Conservation (phyloP, 2,797 vertebrate genomes). For the Neoniphon sammara region DNA sequence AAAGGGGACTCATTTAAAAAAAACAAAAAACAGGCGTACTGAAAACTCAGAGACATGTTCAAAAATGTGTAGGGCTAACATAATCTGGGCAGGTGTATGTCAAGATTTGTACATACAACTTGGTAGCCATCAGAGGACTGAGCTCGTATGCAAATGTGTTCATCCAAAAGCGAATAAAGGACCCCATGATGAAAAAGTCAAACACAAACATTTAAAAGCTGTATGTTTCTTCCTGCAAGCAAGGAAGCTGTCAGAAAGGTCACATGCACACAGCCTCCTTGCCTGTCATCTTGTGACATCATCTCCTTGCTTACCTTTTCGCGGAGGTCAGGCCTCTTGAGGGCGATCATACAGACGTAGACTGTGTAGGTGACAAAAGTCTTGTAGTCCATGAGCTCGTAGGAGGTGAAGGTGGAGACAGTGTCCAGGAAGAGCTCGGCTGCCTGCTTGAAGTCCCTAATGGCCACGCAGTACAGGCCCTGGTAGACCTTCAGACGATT, state of each 20-base stretch:
- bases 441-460: slow-evolving; percentile 97
- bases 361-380: slow-evolving; percentile 98
- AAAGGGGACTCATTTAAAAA: slow-evolving; percentile 10
- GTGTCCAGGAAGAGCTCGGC: slow-evolving; percentile 98
- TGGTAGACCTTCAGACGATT: slow-evolving; percentile 98
- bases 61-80: background rate
- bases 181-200: background rate
- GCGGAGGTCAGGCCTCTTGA: slow-evolving; percentile 95
- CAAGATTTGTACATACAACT: background rate
- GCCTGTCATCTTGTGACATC: background rate
- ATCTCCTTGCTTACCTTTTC: slow-evolving; percentile 88
- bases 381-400: slow-evolving; percentile 99
- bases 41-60: background rate
- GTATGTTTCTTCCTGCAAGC: no score
- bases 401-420: slow-evolving; percentile 98
- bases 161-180: background rate
- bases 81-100: background rate
- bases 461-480: slow-evolving; percentile 96
- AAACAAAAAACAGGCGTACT: background rate
- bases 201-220: background rate
- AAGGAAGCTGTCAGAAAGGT: no score
- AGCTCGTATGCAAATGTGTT: background rate
- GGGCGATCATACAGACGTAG: slow-evolving; percentile 98
- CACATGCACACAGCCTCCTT: background rate
- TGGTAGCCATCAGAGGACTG: background rate